Conservation (phyloP, 2,888 invertebrate genomes). For the Ichneumoninae sp. region DNA sequence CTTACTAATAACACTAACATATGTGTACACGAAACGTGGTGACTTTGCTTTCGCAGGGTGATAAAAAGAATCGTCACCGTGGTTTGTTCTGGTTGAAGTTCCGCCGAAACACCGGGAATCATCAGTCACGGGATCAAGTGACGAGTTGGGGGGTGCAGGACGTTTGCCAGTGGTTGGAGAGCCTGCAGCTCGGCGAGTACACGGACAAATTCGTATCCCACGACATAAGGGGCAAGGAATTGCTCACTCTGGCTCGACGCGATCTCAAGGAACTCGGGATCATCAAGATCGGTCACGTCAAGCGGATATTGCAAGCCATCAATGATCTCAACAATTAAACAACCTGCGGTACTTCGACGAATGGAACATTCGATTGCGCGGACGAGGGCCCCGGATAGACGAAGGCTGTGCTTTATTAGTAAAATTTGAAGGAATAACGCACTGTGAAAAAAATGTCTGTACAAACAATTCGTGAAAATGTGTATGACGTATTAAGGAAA, state of each 20-base stretch:
- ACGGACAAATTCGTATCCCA: constrained; percentile 95
- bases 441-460: constrained; percentile 4
- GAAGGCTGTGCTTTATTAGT: constrained; percentile 27
- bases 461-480: neutral
- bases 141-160: constrained; percentile 93
- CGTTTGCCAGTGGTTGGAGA: constrained; percentile 95
- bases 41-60: constrained; percentile 72
- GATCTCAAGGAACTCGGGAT: constrained; percentile 96
- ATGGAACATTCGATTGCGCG: constrained; percentile 29
- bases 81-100: constrained; percentile 90
- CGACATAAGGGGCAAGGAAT: constrained; percentile 96
- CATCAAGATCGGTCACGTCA: constrained; percentile 97
- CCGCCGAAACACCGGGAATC: constrained; percentile 85
- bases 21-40: constrained; percentile 6
- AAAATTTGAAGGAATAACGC: constrained; percentile 14
- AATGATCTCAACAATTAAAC: constrained; percentile 88
- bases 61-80: constrained; percentile 84
- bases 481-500: neutral
- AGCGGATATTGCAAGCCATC: constrained; percentile 96
- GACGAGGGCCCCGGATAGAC: constrained; percentile 31
- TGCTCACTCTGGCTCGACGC: constrained; percentile 93
- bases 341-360: constrained; percentile 28
- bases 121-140: constrained; percentile 80
- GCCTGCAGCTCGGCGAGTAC: constrained; percentile 95
- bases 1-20: constrained; percentile 62